Conservation (phyloP, 2,888 invertebrate genomes). For the Chrysolina americana region DNA sequence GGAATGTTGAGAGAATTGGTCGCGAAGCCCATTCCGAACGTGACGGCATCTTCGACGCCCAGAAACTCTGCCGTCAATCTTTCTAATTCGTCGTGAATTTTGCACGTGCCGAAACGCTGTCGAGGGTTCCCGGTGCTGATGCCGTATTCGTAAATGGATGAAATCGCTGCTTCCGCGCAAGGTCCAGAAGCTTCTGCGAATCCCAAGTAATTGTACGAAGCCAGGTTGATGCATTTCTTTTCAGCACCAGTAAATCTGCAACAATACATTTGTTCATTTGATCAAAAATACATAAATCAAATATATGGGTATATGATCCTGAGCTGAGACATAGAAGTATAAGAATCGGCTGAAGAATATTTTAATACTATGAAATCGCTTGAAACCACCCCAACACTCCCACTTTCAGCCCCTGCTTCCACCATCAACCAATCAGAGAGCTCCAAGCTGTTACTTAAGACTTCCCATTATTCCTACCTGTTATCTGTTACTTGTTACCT, state of each 20-base stretch:
- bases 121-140: conserved; percentile 83
- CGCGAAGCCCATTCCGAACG: conserved; percentile 99
- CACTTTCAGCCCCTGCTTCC: too few species aligned
- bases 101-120: conserved; percentile 85
- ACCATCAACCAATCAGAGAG: too few species aligned
- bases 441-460: too few species aligned
- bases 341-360: too few species aligned
- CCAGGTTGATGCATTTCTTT: conserved; percentile 91
- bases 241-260: conserved; percentile 79
- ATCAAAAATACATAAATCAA: too few species aligned
- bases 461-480: too few species aligned
- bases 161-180: conserved; percentile 82
- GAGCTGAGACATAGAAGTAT: too few species aligned
- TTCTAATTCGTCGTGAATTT: conserved; percentile 87
- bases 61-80: conserved; percentile 87
- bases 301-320: too few species aligned
- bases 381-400: too few species aligned
- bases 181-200: conserved; percentile 89
- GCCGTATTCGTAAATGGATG: conserved; percentile 80
- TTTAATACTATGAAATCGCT: too few species aligned
- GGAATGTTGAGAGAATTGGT: conserved; percentile 97
- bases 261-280: too few species aligned
- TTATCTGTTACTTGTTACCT: too few species aligned
- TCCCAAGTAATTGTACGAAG: conserved; percentile 98
- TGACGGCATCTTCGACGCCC: conserved; percentile 93